phyloP scores from a whole-genome alignment of 2,113 vertebrate genomes.

The Himantopus leucocephalus region DNA sequence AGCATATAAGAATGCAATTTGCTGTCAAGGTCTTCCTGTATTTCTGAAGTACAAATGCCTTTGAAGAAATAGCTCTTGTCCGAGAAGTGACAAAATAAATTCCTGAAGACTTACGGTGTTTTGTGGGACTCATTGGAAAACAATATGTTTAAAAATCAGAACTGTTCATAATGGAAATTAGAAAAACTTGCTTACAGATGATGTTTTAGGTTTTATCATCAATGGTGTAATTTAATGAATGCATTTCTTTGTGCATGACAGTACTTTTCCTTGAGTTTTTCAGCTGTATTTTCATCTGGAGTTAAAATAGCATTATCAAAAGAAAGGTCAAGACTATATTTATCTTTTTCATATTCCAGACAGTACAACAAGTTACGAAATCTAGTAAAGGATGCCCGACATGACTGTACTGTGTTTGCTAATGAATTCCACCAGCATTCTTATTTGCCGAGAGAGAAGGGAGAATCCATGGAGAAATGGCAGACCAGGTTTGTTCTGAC shows the following conservation, averaged over 20 bases:
- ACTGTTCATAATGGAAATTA: neutral
- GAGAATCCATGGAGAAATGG: constrained; percentile 89
- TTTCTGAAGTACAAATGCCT: neutral
- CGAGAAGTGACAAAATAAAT: neutral
- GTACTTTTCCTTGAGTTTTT: neutral
- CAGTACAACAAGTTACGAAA: constrained; percentile 87
- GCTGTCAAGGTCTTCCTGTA: neutral
- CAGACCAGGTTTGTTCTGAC: constrained; percentile 80
- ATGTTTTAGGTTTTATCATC: neutral
- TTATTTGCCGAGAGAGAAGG: constrained; percentile 85
- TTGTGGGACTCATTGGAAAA: neutral
- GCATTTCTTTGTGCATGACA: neutral
- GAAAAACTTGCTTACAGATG: neutral
- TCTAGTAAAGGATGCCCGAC: constrained; percentile 87
- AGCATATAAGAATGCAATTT: neutral
- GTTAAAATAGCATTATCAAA: neutral
- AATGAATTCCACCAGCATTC: constrained; percentile 91
- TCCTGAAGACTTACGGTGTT: neutral
- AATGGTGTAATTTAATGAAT: neutral
- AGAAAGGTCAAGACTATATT: neutral
- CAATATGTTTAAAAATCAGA: neutral
- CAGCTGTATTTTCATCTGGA: neutral
- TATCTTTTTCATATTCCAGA: constrained; percentile 63
- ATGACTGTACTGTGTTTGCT: constrained; percentile 87
- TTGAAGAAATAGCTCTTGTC: neutral